A percentile compares a stretch with the other conserved stretches of the same genome.
These are phyloP conservation scores for Cyprinodon diabolis DNA, from an alignment of 2,797 vertebrate genomes.

Conservation along the genomic window DNA sequence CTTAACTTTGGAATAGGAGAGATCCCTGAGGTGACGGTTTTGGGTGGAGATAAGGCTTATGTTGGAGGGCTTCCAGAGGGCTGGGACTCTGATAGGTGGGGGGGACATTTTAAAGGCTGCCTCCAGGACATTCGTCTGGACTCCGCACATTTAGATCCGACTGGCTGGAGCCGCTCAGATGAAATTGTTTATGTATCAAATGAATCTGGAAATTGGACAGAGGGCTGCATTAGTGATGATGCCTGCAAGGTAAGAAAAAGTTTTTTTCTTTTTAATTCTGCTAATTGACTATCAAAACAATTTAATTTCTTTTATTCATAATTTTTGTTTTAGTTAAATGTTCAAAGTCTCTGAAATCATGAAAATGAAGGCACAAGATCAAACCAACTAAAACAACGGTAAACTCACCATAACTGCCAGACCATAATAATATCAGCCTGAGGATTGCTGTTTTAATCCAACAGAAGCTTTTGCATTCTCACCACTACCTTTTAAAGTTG, in stretches of 20 bases:
- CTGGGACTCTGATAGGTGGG: conserved; percentile 74
- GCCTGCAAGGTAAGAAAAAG: conserved; percentile 81
- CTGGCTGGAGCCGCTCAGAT: conserved; percentile 45
- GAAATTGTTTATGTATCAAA: conserved; percentile 59
- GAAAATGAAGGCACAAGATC: no score
- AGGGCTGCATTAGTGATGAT: conserved; percentile 88
- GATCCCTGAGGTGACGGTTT: conserved; percentile 63
- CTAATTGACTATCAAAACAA: not conserved
- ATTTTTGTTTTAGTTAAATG: no score
- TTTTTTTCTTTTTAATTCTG: not conserved
- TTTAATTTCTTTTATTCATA: not conserved
- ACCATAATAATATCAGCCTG: no score
- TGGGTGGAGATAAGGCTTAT: conserved; percentile 72
- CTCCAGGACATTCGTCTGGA: conserved; percentile 90
- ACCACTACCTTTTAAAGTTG: no score
- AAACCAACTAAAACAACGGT: no score
- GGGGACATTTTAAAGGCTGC: conserved; percentile 91
- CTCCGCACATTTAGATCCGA: conserved; percentile 72
- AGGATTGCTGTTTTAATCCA: no score
- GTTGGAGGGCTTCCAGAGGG: conserved; percentile 82
- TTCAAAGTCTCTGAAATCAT: no score
- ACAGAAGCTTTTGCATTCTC: no score
- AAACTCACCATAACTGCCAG: no score
- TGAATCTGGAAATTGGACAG: conserved; percentile 73
- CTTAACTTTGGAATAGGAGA: conserved; percentile 71